These are phyloP conservation scores for Pelvicachromis taeniatus DNA, from an alignment of 2,113 vertebrate genomes.

Conservation along the genomic window DNA sequence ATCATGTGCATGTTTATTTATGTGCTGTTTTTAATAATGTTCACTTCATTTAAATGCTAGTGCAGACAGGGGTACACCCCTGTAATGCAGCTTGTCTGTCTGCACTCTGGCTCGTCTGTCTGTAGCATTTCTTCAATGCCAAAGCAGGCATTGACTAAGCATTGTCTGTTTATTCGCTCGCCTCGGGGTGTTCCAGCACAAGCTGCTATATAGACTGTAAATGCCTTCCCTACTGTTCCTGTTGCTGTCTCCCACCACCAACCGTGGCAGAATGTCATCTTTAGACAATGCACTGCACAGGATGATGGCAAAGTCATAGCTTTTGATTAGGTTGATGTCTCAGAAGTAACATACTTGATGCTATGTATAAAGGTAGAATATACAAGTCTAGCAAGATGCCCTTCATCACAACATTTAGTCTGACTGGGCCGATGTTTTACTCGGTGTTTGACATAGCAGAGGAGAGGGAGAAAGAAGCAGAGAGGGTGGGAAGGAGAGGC, in stretches of 20 bases:
- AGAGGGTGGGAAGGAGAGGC: not conserved
- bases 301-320: not conserved
- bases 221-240: slow-evolving; percentile 15
- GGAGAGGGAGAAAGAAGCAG: not conserved
- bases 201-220: slow-evolving; percentile 34
- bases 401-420: slow-evolving; percentile 5
- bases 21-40: not conserved
- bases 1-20: not conserved
- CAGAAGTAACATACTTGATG: not conserved
- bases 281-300: slow-evolving; percentile 5
- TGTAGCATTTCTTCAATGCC: slow-evolving; percentile 25
- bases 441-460: slow-evolving; percentile 13
- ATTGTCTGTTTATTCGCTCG: slow-evolving; percentile 39
- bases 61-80: not conserved
- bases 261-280: slow-evolving; percentile 22
- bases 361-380: not conserved
- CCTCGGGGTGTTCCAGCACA: slow-evolving; percentile 40
- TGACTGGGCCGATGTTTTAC: not conserved
- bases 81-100: not conserved
- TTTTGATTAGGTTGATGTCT: slow-evolving; percentile 35
- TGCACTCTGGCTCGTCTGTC: slow-evolving; percentile 19
- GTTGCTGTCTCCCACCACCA: slow-evolving; percentile 7
- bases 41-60: not conserved
- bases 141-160: slow-evolving; percentile 12
- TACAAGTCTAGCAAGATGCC: not conserved